Percentiles rank a stretch among this genome's conserved stretches.
Evolutionary conservation across 2,888 invertebrate genomes (phyloP).

Genomic region (Caenorhabditis sp.): DNA sequence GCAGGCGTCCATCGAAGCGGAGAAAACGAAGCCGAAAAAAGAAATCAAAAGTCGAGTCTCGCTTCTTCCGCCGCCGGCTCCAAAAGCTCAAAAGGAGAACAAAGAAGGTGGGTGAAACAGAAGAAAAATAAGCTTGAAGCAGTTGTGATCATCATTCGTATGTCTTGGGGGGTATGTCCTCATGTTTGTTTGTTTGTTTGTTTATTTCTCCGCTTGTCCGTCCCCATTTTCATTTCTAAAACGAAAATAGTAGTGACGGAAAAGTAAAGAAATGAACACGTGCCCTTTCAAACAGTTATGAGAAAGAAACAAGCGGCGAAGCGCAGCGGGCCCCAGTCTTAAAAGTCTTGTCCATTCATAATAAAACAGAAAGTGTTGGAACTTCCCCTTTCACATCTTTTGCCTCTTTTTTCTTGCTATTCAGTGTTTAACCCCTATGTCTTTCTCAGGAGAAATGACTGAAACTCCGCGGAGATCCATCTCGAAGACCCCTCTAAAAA

Average conservation of each 20-base stretch:
- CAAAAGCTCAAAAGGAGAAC: conserved; percentile 61
- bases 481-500: conserved; percentile 56
- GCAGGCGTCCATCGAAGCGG: conserved; percentile 85
- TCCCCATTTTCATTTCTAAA: no score
- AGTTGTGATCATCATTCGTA: no score
- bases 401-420: no score
- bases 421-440: background rate
- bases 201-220: no score
- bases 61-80: conserved; percentile 59
- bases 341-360: conserved; percentile 45
- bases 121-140: no score
- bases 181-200: no score
- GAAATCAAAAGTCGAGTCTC: conserved; percentile 85
- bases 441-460: conserved; percentile 43
- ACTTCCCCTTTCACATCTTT: no score
- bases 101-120: conserved; percentile 37
- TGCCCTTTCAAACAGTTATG: background rate
- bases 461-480: conserved; percentile 30
- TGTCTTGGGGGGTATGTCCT: no score
- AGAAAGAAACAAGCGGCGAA: background rate
- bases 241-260: no score
- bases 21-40: conserved; percentile 83
- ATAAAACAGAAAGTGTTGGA: conserved; percentile 31
- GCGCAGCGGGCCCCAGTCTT: no score
- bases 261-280: no score